Percentiles rank a stretch among this genome's conserved stretches.
phyloP scores from a whole-genome alignment of 2,113 vertebrate genomes.

The Antennarius striatus region DNA sequence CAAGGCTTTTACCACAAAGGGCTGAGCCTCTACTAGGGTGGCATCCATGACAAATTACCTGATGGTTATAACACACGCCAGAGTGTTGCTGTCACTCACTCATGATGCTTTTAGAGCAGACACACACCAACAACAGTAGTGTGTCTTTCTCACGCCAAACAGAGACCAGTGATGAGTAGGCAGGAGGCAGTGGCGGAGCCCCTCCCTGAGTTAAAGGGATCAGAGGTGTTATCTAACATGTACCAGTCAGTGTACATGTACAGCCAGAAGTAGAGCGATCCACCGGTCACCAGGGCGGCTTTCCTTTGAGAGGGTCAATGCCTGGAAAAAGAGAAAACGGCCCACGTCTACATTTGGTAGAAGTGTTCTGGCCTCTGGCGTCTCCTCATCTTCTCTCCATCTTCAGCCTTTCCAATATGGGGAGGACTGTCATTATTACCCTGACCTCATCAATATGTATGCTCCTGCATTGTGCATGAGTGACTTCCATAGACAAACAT shows the following conservation, averaged over 20 bases:
- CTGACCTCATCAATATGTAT: slow-evolving; percentile 18
- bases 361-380: slow-evolving; percentile 1
- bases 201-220: slow-evolving; percentile 40
- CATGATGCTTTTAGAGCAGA: slow-evolving; percentile 36
- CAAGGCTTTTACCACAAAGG: slow-evolving; percentile 53
- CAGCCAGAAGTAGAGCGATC: slow-evolving; percentile 27
- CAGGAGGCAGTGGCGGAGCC: slow-evolving; percentile 8
- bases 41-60: slow-evolving; percentile 69
- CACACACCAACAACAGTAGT: slow-evolving; percentile 37
- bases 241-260: slow-evolving; percentile 37
- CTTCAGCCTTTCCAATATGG: slow-evolving; percentile 4
- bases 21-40: slow-evolving; percentile 50
- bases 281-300: slow-evolving; percentile 20
- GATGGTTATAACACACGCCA: slow-evolving; percentile 51
- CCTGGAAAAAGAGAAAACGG: slow-evolving; percentile 9
- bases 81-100: slow-evolving; percentile 55
- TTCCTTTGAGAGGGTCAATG: slow-evolving; percentile 13
- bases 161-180: slow-evolving; percentile 28
- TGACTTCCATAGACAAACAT: slow-evolving; percentile 27
- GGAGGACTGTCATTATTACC: slow-evolving; percentile 10
- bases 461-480: slow-evolving; percentile 2
- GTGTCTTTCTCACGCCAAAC: slow-evolving; percentile 34
- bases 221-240: slow-evolving; percentile 39
- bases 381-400: slow-evolving; percentile 13
- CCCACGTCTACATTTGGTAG: not conserved